A percentile compares a stretch with the other conserved stretches of the same genome.
These are phyloP conservation scores for Podilymbus podiceps DNA, from an alignment of 2,113 vertebrate genomes.

Conservation along the genomic window DNA sequence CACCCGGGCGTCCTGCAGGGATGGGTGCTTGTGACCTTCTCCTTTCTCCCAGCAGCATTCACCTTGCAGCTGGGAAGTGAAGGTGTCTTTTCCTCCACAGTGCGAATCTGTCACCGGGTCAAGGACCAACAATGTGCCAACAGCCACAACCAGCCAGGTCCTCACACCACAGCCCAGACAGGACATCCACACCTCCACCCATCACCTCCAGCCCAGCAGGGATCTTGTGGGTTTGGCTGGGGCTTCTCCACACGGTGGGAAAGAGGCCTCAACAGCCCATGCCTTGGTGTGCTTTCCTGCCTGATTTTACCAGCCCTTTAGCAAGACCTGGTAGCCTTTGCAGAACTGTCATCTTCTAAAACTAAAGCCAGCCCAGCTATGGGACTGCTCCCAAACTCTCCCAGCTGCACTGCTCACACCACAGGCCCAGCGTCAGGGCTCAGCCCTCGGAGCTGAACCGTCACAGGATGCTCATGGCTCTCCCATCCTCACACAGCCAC, in stretches of 20 bases:
- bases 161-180: not conserved
- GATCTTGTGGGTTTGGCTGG: not conserved
- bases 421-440: not conserved
- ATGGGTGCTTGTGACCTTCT: not conserved
- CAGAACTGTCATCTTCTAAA: not conserved
- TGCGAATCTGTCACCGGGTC: accelerated
- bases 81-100: not conserved
- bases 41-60: not conserved
- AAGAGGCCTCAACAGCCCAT: not conserved
- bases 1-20: not conserved
- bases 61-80: not conserved
- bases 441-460: not conserved
- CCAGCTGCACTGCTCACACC: not conserved
- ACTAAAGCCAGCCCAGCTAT: not conserved
- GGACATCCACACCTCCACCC: not conserved
- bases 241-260: not conserved
- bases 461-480: not conserved
- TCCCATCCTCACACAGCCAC: not conserved
- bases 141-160: not conserved
- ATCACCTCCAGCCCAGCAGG: not conserved
- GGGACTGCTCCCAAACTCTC: not conserved
- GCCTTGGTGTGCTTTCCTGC: not conserved
- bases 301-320: not conserved
- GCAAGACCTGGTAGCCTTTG: not conserved
- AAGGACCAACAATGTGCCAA: not conserved